These are phyloP conservation scores for Unio delphinus DNA, from an alignment of 2,888 invertebrate genomes.

Conservation along the genomic window DNA sequence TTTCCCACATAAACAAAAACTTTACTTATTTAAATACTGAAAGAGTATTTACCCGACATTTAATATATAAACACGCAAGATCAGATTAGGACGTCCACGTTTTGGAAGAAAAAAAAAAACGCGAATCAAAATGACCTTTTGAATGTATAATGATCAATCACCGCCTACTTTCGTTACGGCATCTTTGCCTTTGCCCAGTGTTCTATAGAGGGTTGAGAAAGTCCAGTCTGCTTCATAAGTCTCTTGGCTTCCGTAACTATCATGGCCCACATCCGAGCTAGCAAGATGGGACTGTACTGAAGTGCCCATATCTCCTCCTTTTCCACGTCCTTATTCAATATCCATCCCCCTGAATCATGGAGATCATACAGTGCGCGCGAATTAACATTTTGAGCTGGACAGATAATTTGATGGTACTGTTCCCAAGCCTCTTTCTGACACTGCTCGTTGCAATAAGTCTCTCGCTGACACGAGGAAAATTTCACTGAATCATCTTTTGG, in stretches of 20 bases:
- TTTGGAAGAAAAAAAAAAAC: too few relatives aligned
- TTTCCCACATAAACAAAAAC: too few relatives aligned
- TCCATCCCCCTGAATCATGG: slow-evolving; percentile 45
- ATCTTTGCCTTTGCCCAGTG: slow-evolving; percentile 62
- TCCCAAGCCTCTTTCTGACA: slow-evolving; percentile 81
- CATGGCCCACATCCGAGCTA: slow-evolving; percentile 59
- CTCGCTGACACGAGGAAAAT: slow-evolving; percentile 49
- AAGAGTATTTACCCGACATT: too few relatives aligned
- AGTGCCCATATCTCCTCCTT: slow-evolving; percentile 51
- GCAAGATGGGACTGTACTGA: slow-evolving; percentile 53
- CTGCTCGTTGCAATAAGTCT: slow-evolving; percentile 73
- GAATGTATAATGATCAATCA: not conserved
- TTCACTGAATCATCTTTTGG: slow-evolving; percentile 42
- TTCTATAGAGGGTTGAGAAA: slow-evolving; percentile 40
- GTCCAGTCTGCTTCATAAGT: slow-evolving; percentile 42
- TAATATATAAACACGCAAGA: too few relatives aligned
- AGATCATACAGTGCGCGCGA: slow-evolving; percentile 48
- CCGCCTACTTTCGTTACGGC: slow-evolving; percentile 58
- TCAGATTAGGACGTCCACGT: too few relatives aligned
- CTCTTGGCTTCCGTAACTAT: slow-evolving; percentile 51
- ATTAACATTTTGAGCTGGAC: slow-evolving; percentile 71
- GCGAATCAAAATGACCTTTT: too few relatives aligned
- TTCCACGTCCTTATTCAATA: slow-evolving; percentile 32
- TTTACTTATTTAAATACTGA: too few relatives aligned
- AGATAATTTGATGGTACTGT: slow-evolving; percentile 84